These are phyloP conservation scores for Lutjanus argentimaculatus DNA, from an alignment of 2,797 vertebrate species.

Conservation along the genomic window DNA sequence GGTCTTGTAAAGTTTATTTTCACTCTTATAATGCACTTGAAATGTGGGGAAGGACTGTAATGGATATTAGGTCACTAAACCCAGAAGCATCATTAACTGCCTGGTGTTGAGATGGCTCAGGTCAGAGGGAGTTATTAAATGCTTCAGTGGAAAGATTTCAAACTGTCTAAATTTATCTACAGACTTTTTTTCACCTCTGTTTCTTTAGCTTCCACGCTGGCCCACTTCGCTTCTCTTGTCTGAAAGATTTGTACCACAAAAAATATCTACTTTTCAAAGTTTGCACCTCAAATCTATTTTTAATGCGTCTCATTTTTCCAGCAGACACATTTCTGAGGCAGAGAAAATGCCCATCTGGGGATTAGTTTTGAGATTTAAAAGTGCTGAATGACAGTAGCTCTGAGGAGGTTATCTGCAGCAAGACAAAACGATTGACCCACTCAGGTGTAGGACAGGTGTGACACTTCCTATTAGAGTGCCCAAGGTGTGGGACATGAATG, in stretches of 20 bases:
- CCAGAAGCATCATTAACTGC: not conserved
- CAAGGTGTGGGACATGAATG: not conserved
- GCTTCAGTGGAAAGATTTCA: not conserved
- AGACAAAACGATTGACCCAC: not conserved
- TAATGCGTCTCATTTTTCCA: not conserved
- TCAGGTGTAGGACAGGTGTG: constrained; percentile 29
- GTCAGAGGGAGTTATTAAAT: not conserved
- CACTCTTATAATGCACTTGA: not conserved
- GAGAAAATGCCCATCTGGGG: not conserved
- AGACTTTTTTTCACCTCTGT: not conserved
- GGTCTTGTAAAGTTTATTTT: not conserved
- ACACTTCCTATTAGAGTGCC: constrained; percentile 19
- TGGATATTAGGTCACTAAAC: not conserved
- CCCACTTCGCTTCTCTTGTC: not conserved
- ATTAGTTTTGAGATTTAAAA: not conserved
- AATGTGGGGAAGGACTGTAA: not conserved
- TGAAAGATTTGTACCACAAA: not conserved
- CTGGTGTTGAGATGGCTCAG: not conserved
- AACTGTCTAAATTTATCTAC: not conserved
- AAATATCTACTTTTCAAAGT: constrained; percentile 1
- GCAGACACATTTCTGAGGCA: not conserved
- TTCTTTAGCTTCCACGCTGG: not conserved
- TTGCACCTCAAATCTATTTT: not conserved
- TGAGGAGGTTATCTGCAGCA: constrained; percentile 14
- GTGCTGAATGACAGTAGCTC: not conserved